Base-by-base conservation (phyloP, 2,113 vertebrate species). In the Hepsetus odoe region DNA sequence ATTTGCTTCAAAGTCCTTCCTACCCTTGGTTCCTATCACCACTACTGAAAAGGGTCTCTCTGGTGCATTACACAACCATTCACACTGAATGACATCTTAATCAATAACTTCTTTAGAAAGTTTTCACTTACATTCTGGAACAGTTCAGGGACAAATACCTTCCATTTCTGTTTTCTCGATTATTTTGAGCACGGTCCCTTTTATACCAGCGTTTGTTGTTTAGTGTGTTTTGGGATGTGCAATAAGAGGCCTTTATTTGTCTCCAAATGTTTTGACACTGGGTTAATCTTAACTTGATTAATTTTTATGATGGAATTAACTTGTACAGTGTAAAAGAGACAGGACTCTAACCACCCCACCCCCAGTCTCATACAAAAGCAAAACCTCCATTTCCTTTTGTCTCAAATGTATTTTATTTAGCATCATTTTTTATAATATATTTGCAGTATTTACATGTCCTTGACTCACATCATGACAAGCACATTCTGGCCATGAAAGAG, bases 361-460 rank as follows among this genome's bases (percentile, higher is more conserved):
- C 40, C 7, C 40, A 42, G 40, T 16, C 44, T 1, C 44, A 46
- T 46, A n/a, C n/a, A 16, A 16, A 46, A 46, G 1, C 44, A 46
- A 13, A 46, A 26, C 69, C 33, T 55, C 22, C 18, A 53, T 20
- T 4, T 10, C 11, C 9, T 77, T 82, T 74, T 61, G 53, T 82
- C 55, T 77, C 24, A 78, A 82, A 78, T 82, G 77, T 78, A 82
- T 82, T 82, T 78, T 64, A 64, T 64, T 74, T 64, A 35, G 55
- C 64, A 28, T 80, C 70, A 67, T 76, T 86, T 76, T 86, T 87
- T 89, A 86, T 87, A 44, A 86, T 70, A 86, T 87, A 87, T 89
- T 90, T 89, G 85, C 87, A 88, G 4, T 91, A 90, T 92, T 55
- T 91, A 91, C 90, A 91, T 46, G 69, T 88, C 75, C 79, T 90